These are phyloP conservation scores for Myotis planiceps DNA, from an alignment of 2,797 vertebrate genomes.

Conservation along the genomic window DNA sequence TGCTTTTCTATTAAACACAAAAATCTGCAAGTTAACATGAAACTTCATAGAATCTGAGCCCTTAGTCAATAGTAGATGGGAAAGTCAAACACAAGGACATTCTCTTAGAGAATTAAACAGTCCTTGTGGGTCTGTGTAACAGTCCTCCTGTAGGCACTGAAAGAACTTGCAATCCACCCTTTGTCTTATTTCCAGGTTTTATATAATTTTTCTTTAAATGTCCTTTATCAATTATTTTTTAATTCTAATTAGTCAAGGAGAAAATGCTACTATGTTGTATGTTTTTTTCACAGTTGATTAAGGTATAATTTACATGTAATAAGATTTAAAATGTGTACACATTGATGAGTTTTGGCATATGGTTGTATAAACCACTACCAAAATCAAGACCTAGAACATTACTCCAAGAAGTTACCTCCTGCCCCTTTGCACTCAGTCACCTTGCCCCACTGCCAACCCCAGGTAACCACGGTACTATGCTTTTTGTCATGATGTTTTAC, in stretches of 20 bases:
- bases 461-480: neutral
- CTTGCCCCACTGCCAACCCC: neutral
- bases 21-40: neutral
- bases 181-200: constrained; percentile 24
- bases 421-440: neutral
- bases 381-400: neutral
- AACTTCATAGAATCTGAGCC: neutral
- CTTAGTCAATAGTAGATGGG: neutral
- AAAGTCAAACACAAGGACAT: neutral
- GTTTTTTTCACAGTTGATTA: neutral
- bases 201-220: neutral
- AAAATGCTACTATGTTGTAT: neutral
- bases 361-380: neutral
- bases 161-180: neutral
- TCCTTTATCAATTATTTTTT: neutral
- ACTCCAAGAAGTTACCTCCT: neutral
- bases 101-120: neutral
- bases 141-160: neutral
- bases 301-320: neutral
- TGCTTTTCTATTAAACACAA: constrained; percentile 33
- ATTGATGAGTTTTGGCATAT: neutral
- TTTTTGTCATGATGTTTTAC: neutral
- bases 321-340: neutral
- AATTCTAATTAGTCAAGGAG: neutral
- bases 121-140: neutral